Base-by-base conservation (phyloP, 2,113 vertebrate species). In the Prionailurus viverrinus region DNA sequence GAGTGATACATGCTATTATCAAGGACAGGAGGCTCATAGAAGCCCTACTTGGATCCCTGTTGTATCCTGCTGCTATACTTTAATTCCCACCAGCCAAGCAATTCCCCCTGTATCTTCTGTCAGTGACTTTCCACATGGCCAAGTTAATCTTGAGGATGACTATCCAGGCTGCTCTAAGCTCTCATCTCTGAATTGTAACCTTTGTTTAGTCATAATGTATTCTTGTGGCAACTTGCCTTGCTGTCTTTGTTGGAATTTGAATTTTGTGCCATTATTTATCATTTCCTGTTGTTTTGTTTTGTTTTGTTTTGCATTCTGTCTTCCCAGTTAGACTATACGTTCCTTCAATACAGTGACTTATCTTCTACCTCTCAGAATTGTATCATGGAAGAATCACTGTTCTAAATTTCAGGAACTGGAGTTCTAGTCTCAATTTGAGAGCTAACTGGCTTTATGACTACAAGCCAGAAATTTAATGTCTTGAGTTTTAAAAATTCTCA, bases 211-310 rank as follows among this genome's bases (percentile, higher is more conserved):
- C 33, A 41, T 33, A 63, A 19, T 84, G 3, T 53, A 25, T 7
- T 94, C 23, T 76, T 61, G 15, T 48, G 51, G 65, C 8, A 80
- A 85, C 27, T 87, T 68, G 15, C 2, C 29, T 58, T 78, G 18
- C 18, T 88, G 13, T 88, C 16, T 89, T 95, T 65, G 13, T 78
- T 95, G 48, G 41, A 82, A 85, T 93, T 97, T 94, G 66, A 96
- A 76, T 88, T 97, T 94, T 65, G 18, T 79, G 19, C 11, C 33
- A 71, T 86, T 65, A 36, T 58, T 69, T 89, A 48, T 41, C 58
- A 71, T 48, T 78, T 83, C 15, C 27, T 74, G 63, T 33, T 96
- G 8, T 45, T 45, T 45, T 45, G 45, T 45, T 45, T 45, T 45
- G 45, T 45, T 45, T 45, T 45, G 41, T 45, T 95, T 94, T 74